Percentiles rank a stretch among this genome's conserved stretches.
Evolutionary conservation across 2,797 vertebrate genomes (phyloP).

Genomic region (Hapalemur alaotrensis): DNA sequence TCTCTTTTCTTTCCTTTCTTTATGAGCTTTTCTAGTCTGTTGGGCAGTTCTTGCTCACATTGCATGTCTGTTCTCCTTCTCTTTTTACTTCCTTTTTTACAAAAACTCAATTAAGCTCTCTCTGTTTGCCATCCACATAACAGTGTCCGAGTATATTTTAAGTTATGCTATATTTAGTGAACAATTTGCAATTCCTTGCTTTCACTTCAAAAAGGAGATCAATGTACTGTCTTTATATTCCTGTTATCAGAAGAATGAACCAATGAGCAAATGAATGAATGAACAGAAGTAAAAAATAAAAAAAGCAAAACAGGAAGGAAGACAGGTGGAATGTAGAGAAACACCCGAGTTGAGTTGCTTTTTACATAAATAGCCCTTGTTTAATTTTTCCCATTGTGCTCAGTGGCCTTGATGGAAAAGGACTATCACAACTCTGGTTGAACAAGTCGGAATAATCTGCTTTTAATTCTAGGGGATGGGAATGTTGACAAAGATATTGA

Average conservation of each 20-base stretch:
- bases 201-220: slow-evolving; percentile 22
- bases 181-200: not conserved
- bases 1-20: not conserved
- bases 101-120: not conserved
- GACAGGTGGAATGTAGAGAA: not conserved
- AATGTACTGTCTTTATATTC: not conserved
- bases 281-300: not conserved
- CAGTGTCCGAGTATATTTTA: not conserved
- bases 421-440: not conserved
- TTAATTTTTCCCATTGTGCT: not conserved
- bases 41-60: not conserved
- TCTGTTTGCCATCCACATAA: not conserved
- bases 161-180: not conserved
- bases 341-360: not conserved
- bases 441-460: not conserved
- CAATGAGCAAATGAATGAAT: not conserved
- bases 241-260: slow-evolving; percentile 16
- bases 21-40: not conserved
- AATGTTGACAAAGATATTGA: not conserved
- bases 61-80: not conserved
- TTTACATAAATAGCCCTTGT: not conserved
- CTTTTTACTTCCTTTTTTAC: not conserved
- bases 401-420: not conserved
- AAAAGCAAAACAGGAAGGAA: not conserved
- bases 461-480: not conserved